Percentiles rank a stretch among this genome's conserved stretches.
These are phyloP conservation scores for Alces alces DNA, from an alignment of 2,113 vertebrate genomes.

Conservation along the genomic window DNA sequence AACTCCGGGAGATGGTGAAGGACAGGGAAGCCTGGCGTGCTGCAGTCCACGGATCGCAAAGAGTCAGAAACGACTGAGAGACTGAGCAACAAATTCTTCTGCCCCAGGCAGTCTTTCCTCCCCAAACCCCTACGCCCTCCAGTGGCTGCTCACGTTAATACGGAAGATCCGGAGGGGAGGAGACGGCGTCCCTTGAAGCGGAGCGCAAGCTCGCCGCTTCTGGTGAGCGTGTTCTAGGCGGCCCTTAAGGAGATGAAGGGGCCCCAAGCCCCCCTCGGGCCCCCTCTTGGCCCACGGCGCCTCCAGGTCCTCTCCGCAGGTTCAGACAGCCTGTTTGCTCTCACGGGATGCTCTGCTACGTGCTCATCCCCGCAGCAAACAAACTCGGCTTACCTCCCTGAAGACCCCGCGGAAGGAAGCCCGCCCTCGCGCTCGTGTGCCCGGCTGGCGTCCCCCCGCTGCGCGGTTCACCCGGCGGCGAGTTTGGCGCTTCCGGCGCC, in stretches of 20 bases:
- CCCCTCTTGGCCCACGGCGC: background rate
- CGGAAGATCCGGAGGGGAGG: background rate
- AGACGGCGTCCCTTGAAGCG: rapidly evolving
- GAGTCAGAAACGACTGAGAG: background rate
- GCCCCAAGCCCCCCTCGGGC: background rate
- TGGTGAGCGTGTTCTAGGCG: background rate
- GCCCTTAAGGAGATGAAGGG: background rate
- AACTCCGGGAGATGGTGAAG: background rate
- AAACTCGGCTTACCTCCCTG: background rate
- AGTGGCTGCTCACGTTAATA: background rate
- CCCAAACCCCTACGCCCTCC: too few relatives aligned
- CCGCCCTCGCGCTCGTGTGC: rapidly evolving
- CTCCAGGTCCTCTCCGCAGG: too few relatives aligned
- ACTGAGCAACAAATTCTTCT: background rate
- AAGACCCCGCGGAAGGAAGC: background rate
- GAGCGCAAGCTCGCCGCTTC: background rate
- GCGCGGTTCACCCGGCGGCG: rapidly evolving
- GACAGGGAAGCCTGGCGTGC: background rate
- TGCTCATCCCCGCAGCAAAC: background rate
- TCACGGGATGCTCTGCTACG: background rate
- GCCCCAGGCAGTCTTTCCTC: background rate
- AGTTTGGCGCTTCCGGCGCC: background rate
- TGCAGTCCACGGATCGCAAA: rapidly evolving
- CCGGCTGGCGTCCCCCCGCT: rapidly evolving
- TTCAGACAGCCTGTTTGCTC: background rate